Evolutionary conservation across 2,113 vertebrate genomes (phyloP).

Genomic region (Microcebus murinus): DNA sequence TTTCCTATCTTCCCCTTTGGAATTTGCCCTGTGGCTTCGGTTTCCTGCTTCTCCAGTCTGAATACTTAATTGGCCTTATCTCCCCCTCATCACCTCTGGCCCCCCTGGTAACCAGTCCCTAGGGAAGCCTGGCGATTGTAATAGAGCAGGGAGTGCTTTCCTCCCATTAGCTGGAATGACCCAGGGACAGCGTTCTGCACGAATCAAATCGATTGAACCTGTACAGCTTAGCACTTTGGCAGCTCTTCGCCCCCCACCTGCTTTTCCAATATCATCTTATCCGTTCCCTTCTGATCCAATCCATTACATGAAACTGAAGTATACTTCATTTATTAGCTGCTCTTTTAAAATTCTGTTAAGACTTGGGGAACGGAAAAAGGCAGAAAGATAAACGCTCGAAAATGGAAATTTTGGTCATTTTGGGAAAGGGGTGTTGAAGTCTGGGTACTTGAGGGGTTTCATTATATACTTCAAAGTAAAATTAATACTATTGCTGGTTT

Average conservation of each 20-base stretch:
- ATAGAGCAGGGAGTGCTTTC: not conserved
- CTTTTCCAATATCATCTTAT: slow-evolving; percentile 77
- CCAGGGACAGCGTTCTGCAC: not conserved
- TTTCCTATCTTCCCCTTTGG: slow-evolving; percentile 27
- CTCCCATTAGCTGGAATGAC: slow-evolving; percentile 43
- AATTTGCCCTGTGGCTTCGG: slow-evolving; percentile 44
- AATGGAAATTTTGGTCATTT: slow-evolving; percentile 82
- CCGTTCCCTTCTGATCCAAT: slow-evolving; percentile 77
- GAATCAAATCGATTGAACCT: slow-evolving; percentile 61
- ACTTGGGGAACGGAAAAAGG: slow-evolving; percentile 71
- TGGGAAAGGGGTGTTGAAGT: slow-evolving; percentile 72
- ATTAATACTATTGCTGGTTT: slow-evolving; percentile 75
- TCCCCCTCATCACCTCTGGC: slow-evolving; percentile 47
- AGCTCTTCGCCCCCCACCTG: slow-evolving; percentile 62
- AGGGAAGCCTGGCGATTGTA: not conserved
- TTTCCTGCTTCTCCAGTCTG: slow-evolving; percentile 45
- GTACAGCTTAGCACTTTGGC: slow-evolving; percentile 43
- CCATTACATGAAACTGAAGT: slow-evolving; percentile 78
- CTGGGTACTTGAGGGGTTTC: slow-evolving; percentile 75
- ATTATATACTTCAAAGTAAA: slow-evolving; percentile 81
- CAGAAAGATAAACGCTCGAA: slow-evolving; percentile 76
- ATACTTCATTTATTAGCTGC: slow-evolving; percentile 82
- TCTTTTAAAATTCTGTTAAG: slow-evolving; percentile 78
- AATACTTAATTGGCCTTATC: slow-evolving; percentile 74
- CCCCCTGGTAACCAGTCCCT: slow-evolving; percentile 38